These are phyloP conservation scores for Acipenser ruthenus DNA, from an alignment of 2,797 vertebrate species.

Conservation along the genomic window DNA sequence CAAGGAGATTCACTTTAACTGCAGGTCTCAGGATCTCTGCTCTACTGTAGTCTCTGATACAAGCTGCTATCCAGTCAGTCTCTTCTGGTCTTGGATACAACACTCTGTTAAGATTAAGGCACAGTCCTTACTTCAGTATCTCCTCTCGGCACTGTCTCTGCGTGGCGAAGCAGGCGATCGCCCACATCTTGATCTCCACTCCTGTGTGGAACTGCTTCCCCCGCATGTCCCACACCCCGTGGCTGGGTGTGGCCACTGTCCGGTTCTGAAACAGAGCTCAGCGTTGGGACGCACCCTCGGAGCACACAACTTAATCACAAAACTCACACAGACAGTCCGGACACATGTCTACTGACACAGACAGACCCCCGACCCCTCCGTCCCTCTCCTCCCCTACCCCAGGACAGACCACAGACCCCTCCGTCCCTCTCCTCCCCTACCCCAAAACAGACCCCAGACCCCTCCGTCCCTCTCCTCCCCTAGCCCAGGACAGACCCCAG, in stretches of 20 bases:
- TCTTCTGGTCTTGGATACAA: no score
- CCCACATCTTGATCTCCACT: slow-evolving; percentile 99
- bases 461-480: no score
- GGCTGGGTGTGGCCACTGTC: slow-evolving; percentile 93
- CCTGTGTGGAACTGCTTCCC: slow-evolving; percentile 97
- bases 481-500: no score
- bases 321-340: slow-evolving; percentile 20
- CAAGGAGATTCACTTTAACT: not conserved
- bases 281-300: slow-evolving; percentile 41
- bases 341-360: slow-evolving; percentile 13
- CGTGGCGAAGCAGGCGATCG: slow-evolving; percentile 94
- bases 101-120: no score
- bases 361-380: not conserved
- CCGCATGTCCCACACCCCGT: slow-evolving; percentile 97
- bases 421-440: no score
- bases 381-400: no score
- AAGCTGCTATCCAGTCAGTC: no score
- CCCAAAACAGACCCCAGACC: no score
- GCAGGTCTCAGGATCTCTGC: no score
- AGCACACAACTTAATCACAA: slow-evolving; percentile 20
- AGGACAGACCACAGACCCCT: no score
- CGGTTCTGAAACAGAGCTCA: slow-evolving; percentile 77
- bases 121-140: slow-evolving; percentile 82
- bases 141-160: slow-evolving; percentile 97
- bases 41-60: no score